phyloP scores from a whole-genome alignment of 2,888 invertebrate species.

The Danaus chrysippus region DNA sequence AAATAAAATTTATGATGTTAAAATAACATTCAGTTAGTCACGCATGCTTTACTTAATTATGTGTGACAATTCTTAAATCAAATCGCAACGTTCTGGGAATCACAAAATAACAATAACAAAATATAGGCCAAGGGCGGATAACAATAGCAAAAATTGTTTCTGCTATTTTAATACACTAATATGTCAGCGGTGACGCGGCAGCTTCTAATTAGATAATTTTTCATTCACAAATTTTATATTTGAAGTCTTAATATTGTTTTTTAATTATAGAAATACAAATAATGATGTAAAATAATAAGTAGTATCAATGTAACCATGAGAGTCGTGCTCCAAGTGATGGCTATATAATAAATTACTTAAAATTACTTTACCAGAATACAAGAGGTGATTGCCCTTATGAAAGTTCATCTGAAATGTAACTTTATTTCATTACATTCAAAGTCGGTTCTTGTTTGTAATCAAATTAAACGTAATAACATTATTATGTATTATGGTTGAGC shows the following conservation, averaged over 20 bases:
- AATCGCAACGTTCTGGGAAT: not conserved
- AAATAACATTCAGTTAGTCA: too few relatives aligned
- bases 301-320: too few relatives aligned
- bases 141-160: conserved; percentile 23
- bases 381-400: conserved; percentile 27
- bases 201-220: conserved; percentile 40
- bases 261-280: too few relatives aligned
- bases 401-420: conserved; percentile 15
- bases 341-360: conserved; percentile 27
- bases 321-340: not conserved
- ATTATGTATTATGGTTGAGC: conserved; percentile 31
- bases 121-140: conserved; percentile 22
- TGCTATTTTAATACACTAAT: conserved; percentile 1
- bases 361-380: conserved; percentile 29
- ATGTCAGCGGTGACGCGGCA: conserved; percentile 29
- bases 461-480: conserved; percentile 18
- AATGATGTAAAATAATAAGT: too few relatives aligned
- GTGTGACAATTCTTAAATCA: not conserved
- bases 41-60: too few relatives aligned
- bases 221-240: conserved; percentile 41
- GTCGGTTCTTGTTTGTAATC: conserved; percentile 16
- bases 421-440: conserved; percentile 8
- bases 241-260: too few relatives aligned
- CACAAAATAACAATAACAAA: conserved; percentile 11
- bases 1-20: too few relatives aligned